Evolutionary conservation across 1,140 invertebrate species (phyloP), one percentile per base, ranked within the genome.

Genomic region (Calycopis cecrops): DNA sequence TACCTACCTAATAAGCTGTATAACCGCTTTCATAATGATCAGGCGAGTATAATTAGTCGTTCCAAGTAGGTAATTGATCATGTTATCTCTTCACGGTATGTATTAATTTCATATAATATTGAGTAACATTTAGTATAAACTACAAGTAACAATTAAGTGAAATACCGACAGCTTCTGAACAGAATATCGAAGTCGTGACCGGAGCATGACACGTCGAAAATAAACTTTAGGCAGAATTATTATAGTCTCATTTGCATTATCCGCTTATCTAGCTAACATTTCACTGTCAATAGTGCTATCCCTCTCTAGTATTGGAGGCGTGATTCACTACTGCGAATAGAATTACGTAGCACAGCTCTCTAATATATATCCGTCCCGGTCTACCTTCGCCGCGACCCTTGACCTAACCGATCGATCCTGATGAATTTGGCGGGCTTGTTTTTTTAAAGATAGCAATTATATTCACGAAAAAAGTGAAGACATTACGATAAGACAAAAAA

Each of bases 321-420:
- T 85, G 79, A 83, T 83, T 83, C 73, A 78, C 72, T 68, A 77
- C 76, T 82, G 76, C 73, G 69, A 77, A 67, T 66, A 63, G 69
- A 76, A 76, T 80, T 72, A 67, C 66, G 70, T 64, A 66, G 75
- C 68, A 73, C 53, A 75, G 67, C 67, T 48, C 63, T 63, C 68
- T 65, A 69, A 79, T 74, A 55, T 78, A 79, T 79, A 71, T 65
- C 76, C 66, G 72, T 85, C 82, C 73, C 67, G 61, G 73, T 85
- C 78, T 74, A 67, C 58, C 79, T 62, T 59, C 65, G 60, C 48
- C 57, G 58, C 72, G 79, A 83, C 79, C 78, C 79, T 77, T 85
- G 82, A 85, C 82, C 79, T 77, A 76, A 73, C 64, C 71, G 73
- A 76, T 80, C 79, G 80, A 80, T 80, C 76, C 67, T 76, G 69